Evolutionary conservation across 2,888 invertebrate species (phyloP).

Genomic region (Sarcophaga subvicina): DNA sequence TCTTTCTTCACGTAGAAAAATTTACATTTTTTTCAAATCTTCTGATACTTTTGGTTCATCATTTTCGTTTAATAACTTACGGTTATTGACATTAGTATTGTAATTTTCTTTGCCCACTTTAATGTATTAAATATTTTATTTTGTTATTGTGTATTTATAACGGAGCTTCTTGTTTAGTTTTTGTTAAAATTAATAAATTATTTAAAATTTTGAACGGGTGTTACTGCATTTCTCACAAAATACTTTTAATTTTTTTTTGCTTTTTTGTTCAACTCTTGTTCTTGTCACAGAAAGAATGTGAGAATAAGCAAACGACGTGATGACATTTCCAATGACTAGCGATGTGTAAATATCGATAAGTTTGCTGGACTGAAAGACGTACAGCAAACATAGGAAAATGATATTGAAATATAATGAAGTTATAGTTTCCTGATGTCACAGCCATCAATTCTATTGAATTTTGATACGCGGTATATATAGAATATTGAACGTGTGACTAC

Average conservation of each 20-base stretch:
- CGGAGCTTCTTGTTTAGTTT: constrained; percentile 25
- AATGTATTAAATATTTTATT: constrained; percentile 50
- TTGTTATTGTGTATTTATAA: constrained; percentile 46
- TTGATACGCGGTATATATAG: no score
- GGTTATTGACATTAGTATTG: constrained; percentile 81
- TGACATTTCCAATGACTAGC: constrained; percentile 40
- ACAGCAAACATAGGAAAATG: no score
- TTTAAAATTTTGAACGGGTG: constrained; percentile 70
- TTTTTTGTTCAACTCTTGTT: constrained; percentile 40
- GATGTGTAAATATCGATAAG: constrained; percentile 26
- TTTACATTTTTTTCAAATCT: constrained; percentile 42
- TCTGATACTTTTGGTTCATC: constrained; percentile 35
- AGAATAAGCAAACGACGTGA: constrained; percentile 26
- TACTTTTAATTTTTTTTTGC: constrained; percentile 63
- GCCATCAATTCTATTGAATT: no score
- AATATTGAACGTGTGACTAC: no score
- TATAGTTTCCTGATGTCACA: no score
- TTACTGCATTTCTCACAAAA: constrained; percentile 69
- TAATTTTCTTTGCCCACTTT: constrained; percentile 72
- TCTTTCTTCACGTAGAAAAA: constrained; percentile 50
- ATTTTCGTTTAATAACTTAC: constrained; percentile 74
- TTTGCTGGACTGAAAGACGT: background rate
- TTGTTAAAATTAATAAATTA: constrained; percentile 66
- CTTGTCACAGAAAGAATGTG: constrained; percentile 33
- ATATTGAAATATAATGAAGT: no score